Evolutionary conservation across 2,113 vertebrate genomes (phyloP).

Genomic region (Brachyhypopomus gauderio): DNA sequence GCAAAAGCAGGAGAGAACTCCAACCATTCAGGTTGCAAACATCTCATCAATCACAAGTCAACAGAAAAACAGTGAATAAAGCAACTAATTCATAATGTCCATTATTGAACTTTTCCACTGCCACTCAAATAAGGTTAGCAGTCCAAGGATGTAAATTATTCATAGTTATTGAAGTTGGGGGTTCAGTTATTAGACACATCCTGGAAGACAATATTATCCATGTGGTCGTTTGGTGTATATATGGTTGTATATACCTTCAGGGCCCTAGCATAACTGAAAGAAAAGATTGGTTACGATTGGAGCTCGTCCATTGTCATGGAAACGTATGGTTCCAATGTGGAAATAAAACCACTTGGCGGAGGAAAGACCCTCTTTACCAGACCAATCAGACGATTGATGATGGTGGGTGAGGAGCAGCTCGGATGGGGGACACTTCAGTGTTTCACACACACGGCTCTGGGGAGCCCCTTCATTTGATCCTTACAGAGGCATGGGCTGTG

Average conservation of each 20-base stretch:
- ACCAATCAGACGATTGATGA: background rate
- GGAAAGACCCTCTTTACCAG: constrained; percentile 18
- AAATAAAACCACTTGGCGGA: constrained; percentile 7
- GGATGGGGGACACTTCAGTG: background rate
- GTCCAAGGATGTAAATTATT: constrained; percentile 48
- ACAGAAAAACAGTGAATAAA: background rate
- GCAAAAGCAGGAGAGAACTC: background rate
- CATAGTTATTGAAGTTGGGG: constrained; percentile 22
- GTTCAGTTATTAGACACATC: constrained; percentile 11
- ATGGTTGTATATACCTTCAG: constrained; percentile 34
- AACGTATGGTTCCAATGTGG: constrained; percentile 34
- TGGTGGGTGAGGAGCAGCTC: background rate
- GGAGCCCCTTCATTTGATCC: background rate
- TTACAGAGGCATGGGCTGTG: background rate
- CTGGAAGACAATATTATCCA: constrained; percentile 34
- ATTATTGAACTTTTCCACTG: constrained; percentile 44
- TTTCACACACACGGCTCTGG: background rate
- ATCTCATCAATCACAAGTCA: background rate
- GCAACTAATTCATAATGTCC: constrained; percentile 31
- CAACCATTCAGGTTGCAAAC: background rate
- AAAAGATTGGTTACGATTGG: constrained; percentile 23
- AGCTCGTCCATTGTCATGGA: constrained; percentile 18
- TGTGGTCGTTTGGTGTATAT: constrained; percentile 28
- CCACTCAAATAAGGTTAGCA: constrained; percentile 51
- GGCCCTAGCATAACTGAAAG: constrained; percentile 26